Conservation (phyloP, 1,140 invertebrate genomes). For the Drosophila nigromelanica region DNA sequence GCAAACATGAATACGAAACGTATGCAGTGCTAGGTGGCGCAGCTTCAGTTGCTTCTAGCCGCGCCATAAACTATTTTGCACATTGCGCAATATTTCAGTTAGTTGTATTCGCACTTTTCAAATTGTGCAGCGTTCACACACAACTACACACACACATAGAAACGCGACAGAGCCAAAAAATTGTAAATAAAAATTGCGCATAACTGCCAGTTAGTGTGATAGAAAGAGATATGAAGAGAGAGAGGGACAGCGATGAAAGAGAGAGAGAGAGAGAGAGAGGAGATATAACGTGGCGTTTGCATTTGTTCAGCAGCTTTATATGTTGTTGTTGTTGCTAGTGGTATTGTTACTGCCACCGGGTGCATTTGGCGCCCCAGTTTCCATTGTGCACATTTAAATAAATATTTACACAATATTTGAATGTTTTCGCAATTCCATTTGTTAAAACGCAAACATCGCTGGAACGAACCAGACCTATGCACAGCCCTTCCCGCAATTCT, state of each 20-base stretch:
- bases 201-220: slow-evolving; percentile 56
- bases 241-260: neutral
- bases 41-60: slow-evolving; percentile 53
- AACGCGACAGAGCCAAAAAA: slow-evolving; percentile 60
- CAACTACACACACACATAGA: slow-evolving; percentile 34
- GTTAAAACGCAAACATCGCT: slow-evolving; percentile 51
- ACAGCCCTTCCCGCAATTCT: slow-evolving; percentile 6
- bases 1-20: slow-evolving; percentile 56
- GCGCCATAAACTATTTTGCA: slow-evolving; percentile 78
- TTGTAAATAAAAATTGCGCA: slow-evolving; percentile 71
- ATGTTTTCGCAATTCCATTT: slow-evolving; percentile 74
- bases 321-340: slow-evolving; percentile 4
- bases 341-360: slow-evolving; percentile 25
- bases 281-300: slow-evolving; percentile 17
- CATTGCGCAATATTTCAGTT: slow-evolving; percentile 76
- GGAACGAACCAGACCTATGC: slow-evolving; percentile 40
- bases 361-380: slow-evolving; percentile 35
- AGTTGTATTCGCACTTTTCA: slow-evolving; percentile 65
- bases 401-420: slow-evolving; percentile 78
- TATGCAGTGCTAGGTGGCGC: slow-evolving; percentile 45
- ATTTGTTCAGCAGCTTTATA: slow-evolving; percentile 23
- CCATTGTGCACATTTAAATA: slow-evolving; percentile 75
- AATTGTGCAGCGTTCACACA: slow-evolving; percentile 65
- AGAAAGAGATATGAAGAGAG: slow-evolving; percentile 6
- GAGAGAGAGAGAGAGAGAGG: neutral